These are phyloP conservation scores for Archips xylosteana DNA, from an alignment of 2,888 invertebrate genomes.

Conservation along the genomic window DNA sequence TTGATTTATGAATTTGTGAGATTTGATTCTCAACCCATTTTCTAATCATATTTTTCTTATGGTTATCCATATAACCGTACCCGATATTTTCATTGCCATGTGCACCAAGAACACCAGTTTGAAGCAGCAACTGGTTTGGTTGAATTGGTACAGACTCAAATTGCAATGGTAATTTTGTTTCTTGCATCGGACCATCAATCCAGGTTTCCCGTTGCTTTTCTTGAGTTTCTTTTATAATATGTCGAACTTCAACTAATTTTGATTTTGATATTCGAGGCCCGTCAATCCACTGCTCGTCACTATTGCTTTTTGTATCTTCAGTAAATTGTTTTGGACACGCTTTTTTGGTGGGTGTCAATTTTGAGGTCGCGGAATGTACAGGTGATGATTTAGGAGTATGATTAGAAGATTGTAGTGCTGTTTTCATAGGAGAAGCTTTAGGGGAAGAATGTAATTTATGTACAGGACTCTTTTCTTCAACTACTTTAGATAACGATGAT, in stretches of 20 bases:
- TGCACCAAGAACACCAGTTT: slow-evolving; percentile 74
- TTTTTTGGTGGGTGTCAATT: slow-evolving; percentile 84
- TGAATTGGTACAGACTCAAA: slow-evolving; percentile 87
- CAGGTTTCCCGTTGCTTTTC: slow-evolving; percentile 95
- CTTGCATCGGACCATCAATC: slow-evolving; percentile 97
- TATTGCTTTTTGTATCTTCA: slow-evolving; percentile 79
- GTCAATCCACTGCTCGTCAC: slow-evolving; percentile 98
- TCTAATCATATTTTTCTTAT: slow-evolving; percentile 96
- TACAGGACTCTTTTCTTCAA: slow-evolving; percentile 86
- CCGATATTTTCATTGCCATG: slow-evolving; percentile 84
- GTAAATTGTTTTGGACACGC: slow-evolving; percentile 71
- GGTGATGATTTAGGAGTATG: slow-evolving; percentile 84
- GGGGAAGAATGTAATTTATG: slow-evolving; percentile 87
- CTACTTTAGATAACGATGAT: slow-evolving; percentile 79
- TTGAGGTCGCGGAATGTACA: slow-evolving; percentile 76
- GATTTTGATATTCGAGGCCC: slow-evolving; percentile 95
- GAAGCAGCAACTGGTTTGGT: slow-evolving; percentile 71
- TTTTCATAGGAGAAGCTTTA: slow-evolving; percentile 85
- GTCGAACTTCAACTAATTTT: slow-evolving; percentile 92
- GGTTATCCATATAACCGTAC: slow-evolving; percentile 96
- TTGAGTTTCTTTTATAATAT: slow-evolving; percentile 91
- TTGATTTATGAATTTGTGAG: slow-evolving; percentile 90
- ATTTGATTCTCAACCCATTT: slow-evolving; percentile 97
- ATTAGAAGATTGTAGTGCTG: slow-evolving; percentile 64
- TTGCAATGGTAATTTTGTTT: slow-evolving; percentile 78